Conservation (phyloP, 1,140 invertebrate species). For the Drosophila lini region DNA sequence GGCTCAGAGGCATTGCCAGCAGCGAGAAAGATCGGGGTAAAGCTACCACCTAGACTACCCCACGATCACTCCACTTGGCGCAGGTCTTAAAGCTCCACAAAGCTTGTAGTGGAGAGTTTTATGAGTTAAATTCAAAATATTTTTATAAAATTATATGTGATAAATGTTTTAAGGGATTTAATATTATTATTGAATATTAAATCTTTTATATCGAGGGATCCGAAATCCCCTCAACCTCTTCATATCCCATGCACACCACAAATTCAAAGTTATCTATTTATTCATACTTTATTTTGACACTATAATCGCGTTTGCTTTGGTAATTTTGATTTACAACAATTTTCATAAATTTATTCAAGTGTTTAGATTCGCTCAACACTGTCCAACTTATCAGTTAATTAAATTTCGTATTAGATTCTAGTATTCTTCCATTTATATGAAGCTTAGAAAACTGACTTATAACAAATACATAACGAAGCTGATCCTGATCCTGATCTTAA, state of each 20-base stretch:
- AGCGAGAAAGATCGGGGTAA: constrained; percentile 8
- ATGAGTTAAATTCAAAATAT: neutral
- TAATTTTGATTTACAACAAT: constrained; percentile 80
- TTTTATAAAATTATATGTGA: neutral
- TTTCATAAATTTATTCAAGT: constrained; percentile 38
- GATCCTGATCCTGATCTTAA: constrained; percentile 39
- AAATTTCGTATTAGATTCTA: constrained; percentile 34
- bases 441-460: constrained; percentile 26
- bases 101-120: constrained; percentile 13
- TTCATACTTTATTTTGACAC: constrained; percentile 72
- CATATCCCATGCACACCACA: neutral
- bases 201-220: too few relatives aligned
- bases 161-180: too few relatives aligned
- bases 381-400: constrained; percentile 36
- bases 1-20: constrained; percentile 34
- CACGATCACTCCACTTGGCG: constrained; percentile 8
- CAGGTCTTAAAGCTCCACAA: constrained; percentile 1
- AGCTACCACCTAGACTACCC: constrained; percentile 33
- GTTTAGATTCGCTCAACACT: constrained; percentile 10
- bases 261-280: constrained; percentile 38
- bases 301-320: constrained; percentile 73
- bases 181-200: too few relatives aligned
- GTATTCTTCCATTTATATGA: constrained; percentile 36
- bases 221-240: neutral
- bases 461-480: constrained; percentile 47